Percentiles rank a stretch among this genome's conserved stretches.
These are phyloP conservation scores for Bubo bubo DNA, from an alignment of 2,113 vertebrate genomes.

Conservation along the genomic window DNA sequence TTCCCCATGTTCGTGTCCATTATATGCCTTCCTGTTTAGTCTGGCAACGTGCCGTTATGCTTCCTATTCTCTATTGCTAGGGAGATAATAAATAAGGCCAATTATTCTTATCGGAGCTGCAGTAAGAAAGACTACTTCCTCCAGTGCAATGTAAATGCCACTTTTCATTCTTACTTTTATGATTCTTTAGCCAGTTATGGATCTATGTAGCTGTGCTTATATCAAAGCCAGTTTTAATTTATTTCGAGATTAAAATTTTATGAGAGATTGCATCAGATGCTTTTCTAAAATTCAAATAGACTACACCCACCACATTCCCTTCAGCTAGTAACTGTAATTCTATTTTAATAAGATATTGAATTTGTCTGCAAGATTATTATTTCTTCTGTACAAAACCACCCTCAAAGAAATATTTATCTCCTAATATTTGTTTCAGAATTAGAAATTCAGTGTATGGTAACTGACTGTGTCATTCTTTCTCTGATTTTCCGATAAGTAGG, in stretches of 20 bases:
- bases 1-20: neutral
- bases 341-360: constrained; percentile 56
- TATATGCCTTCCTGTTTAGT: neutral
- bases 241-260: constrained; percentile 68
- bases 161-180: constrained; percentile 55
- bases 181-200: constrained; percentile 47
- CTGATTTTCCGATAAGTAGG: neutral
- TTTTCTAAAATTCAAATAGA: constrained; percentile 61
- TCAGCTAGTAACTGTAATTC: constrained; percentile 56
- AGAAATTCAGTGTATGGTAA: neutral
- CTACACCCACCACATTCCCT: constrained; percentile 41
- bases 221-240: constrained; percentile 67
- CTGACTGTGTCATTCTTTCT: neutral
- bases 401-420: constrained; percentile 33
- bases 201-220: constrained; percentile 26
- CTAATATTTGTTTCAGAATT: neutral
- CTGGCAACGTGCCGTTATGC: neutral
- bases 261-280: constrained; percentile 58
- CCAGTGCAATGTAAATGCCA: constrained; percentile 32
- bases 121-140: constrained; percentile 9
- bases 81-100: constrained; percentile 42
- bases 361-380: constrained; percentile 27
- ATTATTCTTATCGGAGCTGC: neutral
- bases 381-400: neutral
- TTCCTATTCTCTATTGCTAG: neutral